A percentile compares a stretch with the other conserved stretches of the same genome.
Conservation (phyloP, 2,113 vertebrate species). For the Lota lota region DNA sequence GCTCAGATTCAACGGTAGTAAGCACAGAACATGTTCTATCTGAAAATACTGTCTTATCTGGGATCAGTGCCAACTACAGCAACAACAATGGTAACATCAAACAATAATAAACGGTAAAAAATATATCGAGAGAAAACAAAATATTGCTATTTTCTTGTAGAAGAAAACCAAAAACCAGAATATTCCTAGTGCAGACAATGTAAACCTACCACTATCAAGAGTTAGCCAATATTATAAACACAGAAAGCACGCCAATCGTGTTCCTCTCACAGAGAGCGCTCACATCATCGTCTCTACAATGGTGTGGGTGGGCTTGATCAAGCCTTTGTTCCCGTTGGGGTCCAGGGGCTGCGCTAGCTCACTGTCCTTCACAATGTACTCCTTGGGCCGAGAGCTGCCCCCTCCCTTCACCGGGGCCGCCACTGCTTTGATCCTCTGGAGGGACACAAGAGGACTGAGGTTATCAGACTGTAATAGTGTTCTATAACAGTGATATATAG, state of each 20-base stretch:
- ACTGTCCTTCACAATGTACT: conserved; percentile 70
- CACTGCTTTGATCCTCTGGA: conserved; percentile 90
- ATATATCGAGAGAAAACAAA: conserved; percentile 34
- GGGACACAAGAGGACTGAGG: not conserved
- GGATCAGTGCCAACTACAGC: conserved; percentile 68
- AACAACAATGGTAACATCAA: conserved; percentile 55
- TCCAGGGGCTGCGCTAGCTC: conserved; percentile 74
- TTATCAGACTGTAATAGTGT: too few relatives aligned
- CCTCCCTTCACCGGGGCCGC: conserved; percentile 83
- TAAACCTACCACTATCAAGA: conserved; percentile 88
- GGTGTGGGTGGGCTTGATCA: conserved; percentile 90
- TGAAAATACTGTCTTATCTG: conserved; percentile 57
- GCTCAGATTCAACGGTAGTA: conserved; percentile 61
- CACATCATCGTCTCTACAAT: conserved; percentile 98
- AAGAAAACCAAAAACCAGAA: conserved; percentile 60
- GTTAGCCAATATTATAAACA: conserved; percentile 85
- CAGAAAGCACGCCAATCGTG: conserved; percentile 76
- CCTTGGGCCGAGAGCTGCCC: conserved; percentile 78
- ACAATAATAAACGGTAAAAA: conserved; percentile 64
- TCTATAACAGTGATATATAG: too few relatives aligned
- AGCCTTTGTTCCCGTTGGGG: conserved; percentile 78
- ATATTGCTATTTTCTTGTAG: not conserved
- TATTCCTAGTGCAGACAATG: conserved; percentile 86
- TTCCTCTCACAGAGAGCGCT: conserved; percentile 84
- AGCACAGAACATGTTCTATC: conserved; percentile 59